Conservation (phyloP, 2,113 vertebrate species). For the Carollia perspicillata region DNA sequence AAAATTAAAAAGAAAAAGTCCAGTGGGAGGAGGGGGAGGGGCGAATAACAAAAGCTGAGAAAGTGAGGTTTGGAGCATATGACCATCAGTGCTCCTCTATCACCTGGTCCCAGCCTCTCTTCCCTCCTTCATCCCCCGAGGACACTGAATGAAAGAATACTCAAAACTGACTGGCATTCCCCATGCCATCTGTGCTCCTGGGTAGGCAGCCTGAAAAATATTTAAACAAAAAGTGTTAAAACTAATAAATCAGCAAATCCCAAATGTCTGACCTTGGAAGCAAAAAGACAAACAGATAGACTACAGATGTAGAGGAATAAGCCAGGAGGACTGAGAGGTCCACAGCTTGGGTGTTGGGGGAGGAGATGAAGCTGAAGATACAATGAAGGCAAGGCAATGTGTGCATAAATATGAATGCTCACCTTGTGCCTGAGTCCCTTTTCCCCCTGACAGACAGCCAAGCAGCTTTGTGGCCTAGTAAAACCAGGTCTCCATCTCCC, state of each 20-base stretch:
- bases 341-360: neutral
- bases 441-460: neutral
- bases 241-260: constrained; percentile 31
- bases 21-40: neutral
- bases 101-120: neutral
- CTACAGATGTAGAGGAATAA: constrained; percentile 41
- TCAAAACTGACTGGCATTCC: neutral
- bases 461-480: neutral
- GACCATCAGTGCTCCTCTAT: neutral
- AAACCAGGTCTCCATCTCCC: neutral
- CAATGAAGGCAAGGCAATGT: neutral
- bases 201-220: constrained; percentile 62
- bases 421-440: neutral
- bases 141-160: neutral
- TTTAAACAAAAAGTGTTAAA: constrained; percentile 68
- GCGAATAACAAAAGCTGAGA: constrained; percentile 22
- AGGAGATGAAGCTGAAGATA: neutral
- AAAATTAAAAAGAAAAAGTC: neutral
- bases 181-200: constrained; percentile 57
- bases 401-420: neutral
- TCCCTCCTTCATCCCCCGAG: neutral
- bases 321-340: neutral
- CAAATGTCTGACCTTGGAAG: constrained; percentile 49
- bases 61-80: neutral
- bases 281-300: constrained; percentile 44